phyloP scores from a whole-genome alignment of 92 coral and sea anemone genomes.

The Isaurus tuberculatus region DNA sequence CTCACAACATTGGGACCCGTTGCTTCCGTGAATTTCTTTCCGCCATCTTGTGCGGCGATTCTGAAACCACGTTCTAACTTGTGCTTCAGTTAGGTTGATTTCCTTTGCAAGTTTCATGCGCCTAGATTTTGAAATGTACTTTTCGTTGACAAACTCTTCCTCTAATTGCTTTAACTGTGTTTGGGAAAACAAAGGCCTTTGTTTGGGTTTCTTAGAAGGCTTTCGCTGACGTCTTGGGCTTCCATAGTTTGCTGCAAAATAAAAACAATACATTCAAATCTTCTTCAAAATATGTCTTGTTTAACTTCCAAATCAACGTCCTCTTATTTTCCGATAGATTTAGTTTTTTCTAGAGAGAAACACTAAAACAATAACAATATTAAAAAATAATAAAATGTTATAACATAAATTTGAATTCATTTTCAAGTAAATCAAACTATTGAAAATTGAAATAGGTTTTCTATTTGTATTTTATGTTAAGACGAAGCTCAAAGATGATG shows the following conservation, averaged over 20 bases:
- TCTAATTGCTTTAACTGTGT: slow-evolving; percentile 83
- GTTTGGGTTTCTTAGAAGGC: slow-evolving; percentile 83
- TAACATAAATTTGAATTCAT: too few species aligned
- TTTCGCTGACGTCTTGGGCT: slow-evolving; percentile 80
- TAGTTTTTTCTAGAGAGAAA: too few species aligned
- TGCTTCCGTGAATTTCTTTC: slow-evolving; percentile 80
- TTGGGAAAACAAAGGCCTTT: slow-evolving; percentile 86
- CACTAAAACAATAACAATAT: too few species aligned
- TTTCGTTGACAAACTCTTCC: slow-evolving; percentile 84
- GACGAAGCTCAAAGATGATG: too few species aligned
- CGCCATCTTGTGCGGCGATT: slow-evolving; percentile 93
- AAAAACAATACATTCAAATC: background rate
- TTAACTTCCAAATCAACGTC: background rate
- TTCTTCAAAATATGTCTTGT: background rate
- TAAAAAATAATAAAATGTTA: too few species aligned
- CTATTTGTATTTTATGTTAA: too few species aligned
- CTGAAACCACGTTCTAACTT: slow-evolving; percentile 92
- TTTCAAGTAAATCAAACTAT: too few species aligned
- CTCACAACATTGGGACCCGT: slow-evolving; percentile 52
- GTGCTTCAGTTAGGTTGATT: slow-evolving; percentile 86
- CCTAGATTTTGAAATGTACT: slow-evolving; percentile 86
- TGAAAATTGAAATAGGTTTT: too few species aligned
- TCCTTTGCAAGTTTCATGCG: slow-evolving; percentile 83
- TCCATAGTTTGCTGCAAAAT: slow-evolving; percentile 69
- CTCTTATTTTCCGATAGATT: background rate